Evolutionary conservation across 2,797 vertebrate species (phyloP), one percentile per base, ranked within the genome.

Genomic region (Mus minutoides): DNA sequence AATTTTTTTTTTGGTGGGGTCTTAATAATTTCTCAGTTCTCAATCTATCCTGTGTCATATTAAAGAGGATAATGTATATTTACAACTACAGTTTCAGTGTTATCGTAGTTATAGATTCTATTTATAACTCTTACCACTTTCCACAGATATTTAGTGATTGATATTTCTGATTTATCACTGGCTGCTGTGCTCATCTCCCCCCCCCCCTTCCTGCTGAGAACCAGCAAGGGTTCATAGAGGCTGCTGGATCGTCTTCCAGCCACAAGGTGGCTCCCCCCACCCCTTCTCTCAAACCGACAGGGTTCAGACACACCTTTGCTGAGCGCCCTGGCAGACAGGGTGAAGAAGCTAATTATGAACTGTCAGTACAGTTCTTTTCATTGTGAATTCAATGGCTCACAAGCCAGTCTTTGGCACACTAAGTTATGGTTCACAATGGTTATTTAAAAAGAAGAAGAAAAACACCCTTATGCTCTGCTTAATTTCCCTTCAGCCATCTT

Each of bases 181-280:
- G 91, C 97, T 56, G 52, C 69, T 34, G 67, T n/a, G 62, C 94
- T 84, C 91, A 60, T 92, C 78, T 92, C 78, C n/a, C 31, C 29
- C 94, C 90, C 90, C 95, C 88, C 94, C 92, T 96, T 67, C 76
- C 94, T 82, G 80, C 91, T 92, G 94, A 87, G 37, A 96, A 91
- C 14, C 13, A 96, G 73, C 5, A 24, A 79, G 60, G 90, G 69
- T 95, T 95, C 94, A 88, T 17, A 40, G 93, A 97, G 85, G 37
- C 97, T 87, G 85, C 91, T 94, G 10, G 60, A 88, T 78, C 49
- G 1, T 60, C 88, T 92, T 93, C 92, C 88, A 94, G 96, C 98
- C 98, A 98, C 98, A 98, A 98, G 98, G 97, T 98, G 98, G 98
- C 98, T 98, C 98, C 88, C 98, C 98, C 97, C 19, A 96, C 92